Conservation (phyloP, 2,888 invertebrate genomes). For the Ophonus ardosiacus region DNA sequence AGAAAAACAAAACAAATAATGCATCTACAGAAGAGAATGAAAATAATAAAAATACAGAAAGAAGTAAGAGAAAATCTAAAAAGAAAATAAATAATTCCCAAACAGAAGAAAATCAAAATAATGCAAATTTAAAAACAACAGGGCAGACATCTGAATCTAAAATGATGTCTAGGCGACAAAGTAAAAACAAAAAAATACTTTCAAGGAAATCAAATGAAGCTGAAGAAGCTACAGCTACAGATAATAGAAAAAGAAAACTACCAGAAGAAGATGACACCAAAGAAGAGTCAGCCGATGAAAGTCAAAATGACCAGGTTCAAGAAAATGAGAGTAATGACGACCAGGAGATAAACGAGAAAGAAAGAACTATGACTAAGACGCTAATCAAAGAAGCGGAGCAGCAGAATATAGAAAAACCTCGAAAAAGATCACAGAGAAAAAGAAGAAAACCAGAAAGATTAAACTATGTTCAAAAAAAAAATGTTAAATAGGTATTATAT, state of each 20-base stretch:
- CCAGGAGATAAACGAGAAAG: too few species aligned
- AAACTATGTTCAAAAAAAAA: too few species aligned
- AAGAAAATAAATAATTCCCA: slow-evolving; percentile 6
- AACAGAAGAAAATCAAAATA: slow-evolving; percentile 48
- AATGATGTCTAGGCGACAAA: slow-evolving; percentile 48
- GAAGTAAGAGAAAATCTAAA: slow-evolving; percentile 37
- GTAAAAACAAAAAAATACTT: slow-evolving; percentile 58
- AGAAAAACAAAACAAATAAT: slow-evolving; percentile 1
- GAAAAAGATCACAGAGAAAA: neutral
- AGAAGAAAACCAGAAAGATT: too few species aligned
- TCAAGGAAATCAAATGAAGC: slow-evolving; percentile 47
- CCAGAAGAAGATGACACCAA: slow-evolving; percentile 20
- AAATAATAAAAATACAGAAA: slow-evolving; percentile 62
- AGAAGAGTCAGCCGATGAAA: too few species aligned
- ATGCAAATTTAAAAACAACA: slow-evolving; percentile 63
- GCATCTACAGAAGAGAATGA: too few species aligned
- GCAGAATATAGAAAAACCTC: neutral
- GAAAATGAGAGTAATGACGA: too few species aligned
- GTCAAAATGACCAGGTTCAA: too few species aligned
- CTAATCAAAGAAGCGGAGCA: too few species aligned
- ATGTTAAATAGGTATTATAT: too few species aligned
- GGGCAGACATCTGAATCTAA: slow-evolving; percentile 36
- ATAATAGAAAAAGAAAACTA: neutral
- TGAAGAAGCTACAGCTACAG: neutral
- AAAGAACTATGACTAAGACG: too few species aligned